Conservation (phyloP, 2,797 vertebrate genomes). For the Fundulus diaphanus region DNA sequence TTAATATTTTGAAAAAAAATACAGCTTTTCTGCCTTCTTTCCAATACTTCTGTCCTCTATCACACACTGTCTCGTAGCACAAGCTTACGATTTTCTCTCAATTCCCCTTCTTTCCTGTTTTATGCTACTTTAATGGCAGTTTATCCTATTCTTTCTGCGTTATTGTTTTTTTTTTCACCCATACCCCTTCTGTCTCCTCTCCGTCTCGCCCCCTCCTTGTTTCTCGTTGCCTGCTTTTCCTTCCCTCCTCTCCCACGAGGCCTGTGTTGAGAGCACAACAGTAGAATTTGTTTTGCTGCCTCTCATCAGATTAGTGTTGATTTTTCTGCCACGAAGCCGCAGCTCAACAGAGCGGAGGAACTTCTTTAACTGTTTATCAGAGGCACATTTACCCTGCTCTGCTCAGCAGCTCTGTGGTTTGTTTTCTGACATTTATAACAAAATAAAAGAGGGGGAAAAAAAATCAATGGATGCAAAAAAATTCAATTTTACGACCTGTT, state of each 20-base stretch:
- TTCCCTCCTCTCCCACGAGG: conserved; percentile 46
- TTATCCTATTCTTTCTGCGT: background rate
- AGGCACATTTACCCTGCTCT: conserved; percentile 75
- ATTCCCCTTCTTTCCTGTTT: conserved; percentile 2
- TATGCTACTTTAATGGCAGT: conserved; percentile 10
- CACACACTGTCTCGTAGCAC: background rate
- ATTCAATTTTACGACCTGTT: conserved; percentile 65
- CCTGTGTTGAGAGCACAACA: conserved; percentile 74
- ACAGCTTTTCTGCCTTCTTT: conserved; percentile 7
- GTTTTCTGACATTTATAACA: conserved; percentile 85
- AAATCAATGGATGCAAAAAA: conserved; percentile 82
- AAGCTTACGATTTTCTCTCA: conserved; percentile 5
- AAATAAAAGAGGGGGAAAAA: conserved; percentile 87
- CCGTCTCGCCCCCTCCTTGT: background rate
- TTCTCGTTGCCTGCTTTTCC: conserved; percentile 4
- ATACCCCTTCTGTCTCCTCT: background rate
- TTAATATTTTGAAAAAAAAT: background rate
- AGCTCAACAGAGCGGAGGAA: conserved; percentile 84
- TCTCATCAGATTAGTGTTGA: conserved; percentile 94
- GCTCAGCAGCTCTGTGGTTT: conserved; percentile 74
- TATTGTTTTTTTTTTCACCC: conserved; percentile 17
- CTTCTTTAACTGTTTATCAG: conserved; percentile 87
- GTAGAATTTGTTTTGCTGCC: conserved; percentile 89
- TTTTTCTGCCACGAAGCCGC: conserved; percentile 83
- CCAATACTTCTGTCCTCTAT: background rate